These are phyloP conservation scores for Gadopsis marmoratus DNA, from an alignment of 2,797 vertebrate species.

Conservation along the genomic window DNA sequence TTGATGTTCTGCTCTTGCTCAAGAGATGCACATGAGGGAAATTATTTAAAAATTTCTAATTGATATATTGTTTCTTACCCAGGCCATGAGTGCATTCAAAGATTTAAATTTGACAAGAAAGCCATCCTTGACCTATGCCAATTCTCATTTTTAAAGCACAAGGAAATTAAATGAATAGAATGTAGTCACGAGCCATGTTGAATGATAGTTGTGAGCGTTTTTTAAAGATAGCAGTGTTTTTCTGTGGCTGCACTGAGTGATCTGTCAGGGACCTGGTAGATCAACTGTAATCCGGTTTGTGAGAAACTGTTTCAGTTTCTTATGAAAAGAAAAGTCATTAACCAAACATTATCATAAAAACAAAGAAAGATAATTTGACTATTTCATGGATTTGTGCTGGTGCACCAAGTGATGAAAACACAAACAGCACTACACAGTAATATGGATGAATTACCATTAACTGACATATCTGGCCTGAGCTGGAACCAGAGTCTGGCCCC, in stretches of 20 bases:
- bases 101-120: conserved; percentile 6
- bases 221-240: conserved; percentile 11
- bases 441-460: neutral
- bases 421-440: neutral
- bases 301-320: neutral
- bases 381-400: neutral
- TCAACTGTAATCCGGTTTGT: neutral
- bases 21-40: neutral
- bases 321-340: neutral
- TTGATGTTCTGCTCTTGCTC: conserved; percentile 18
- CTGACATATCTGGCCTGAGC: neutral
- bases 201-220: neutral
- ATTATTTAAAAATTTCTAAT: conserved; percentile 1
- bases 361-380: neutral
- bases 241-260: neutral
- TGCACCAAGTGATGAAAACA: neutral
- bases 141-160: neutral
- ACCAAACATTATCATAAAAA: neutral
- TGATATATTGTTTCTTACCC: conserved; percentile 27
- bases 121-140: conserved; percentile 3
- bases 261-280: neutral
- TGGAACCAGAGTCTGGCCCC: neutral
- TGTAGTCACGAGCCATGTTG: neutral
- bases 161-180: conserved; percentile 19
- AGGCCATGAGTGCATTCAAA: neutral